phyloP scores from a whole-genome alignment of 1,140 invertebrate species.

The Lasioglossum baleicum region DNA sequence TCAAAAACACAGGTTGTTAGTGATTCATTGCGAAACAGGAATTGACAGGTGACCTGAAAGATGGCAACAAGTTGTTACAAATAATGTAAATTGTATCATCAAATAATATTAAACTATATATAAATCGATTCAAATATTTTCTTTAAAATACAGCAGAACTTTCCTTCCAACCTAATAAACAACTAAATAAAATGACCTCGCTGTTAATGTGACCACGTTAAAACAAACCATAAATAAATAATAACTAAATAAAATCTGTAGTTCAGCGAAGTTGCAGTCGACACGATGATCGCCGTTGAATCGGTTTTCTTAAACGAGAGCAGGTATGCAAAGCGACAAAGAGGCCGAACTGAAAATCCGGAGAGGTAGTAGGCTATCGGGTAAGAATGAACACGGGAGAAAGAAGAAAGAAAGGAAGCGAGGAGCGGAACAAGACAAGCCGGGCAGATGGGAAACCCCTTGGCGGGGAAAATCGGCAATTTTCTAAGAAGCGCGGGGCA shows the following conservation, averaged over 20 bases:
- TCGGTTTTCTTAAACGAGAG: conserved; percentile 30
- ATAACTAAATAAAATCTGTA: background rate
- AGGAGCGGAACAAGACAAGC: background rate
- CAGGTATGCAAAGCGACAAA: conserved; percentile 48
- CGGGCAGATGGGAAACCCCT: conserved; percentile 16
- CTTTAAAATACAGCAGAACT: no score
- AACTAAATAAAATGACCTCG: no score
- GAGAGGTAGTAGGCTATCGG: conserved; percentile 3
- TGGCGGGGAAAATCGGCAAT: conserved; percentile 44
- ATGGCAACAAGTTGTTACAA: no score
- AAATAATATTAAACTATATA: no score
- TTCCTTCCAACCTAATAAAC: no score
- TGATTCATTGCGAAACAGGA: no score
- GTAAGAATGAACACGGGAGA: background rate
- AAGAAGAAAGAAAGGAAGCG: conserved; percentile 5
- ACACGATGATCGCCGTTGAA: background rate
- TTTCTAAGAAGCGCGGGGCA: conserved; percentile 62
- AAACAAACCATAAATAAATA: no score
- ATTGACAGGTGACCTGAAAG: no score
- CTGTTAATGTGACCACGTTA: no score
- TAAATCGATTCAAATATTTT: no score
- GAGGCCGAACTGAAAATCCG: conserved; percentile 28
- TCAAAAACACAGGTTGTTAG: no score
- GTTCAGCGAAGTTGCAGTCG: conserved; percentile 2
- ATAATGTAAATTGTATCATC: no score